Evolutionary conservation across 2,888 invertebrate genomes (phyloP).

Genomic region (Mythimna vitellina): DNA sequence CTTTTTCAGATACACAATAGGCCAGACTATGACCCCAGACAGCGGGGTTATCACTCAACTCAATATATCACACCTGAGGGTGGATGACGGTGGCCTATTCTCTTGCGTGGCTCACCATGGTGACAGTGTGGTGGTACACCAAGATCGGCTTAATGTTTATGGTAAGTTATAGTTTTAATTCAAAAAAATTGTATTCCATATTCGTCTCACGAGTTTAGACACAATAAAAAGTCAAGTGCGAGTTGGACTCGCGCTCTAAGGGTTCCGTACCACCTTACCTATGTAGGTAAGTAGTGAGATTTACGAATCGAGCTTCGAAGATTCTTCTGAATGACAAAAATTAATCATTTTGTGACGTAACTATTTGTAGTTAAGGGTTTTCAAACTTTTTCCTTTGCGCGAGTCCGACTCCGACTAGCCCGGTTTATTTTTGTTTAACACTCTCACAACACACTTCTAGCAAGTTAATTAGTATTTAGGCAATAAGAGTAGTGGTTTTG

Average conservation of each 20-base stretch:
- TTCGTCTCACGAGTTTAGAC: too few relatives aligned
- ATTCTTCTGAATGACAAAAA: too few relatives aligned
- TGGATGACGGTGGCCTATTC: slow-evolving; percentile 92
- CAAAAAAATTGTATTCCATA: too few relatives aligned
- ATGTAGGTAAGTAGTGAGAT: too few relatives aligned
- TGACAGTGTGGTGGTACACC: slow-evolving; percentile 76
- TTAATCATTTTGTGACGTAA: too few relatives aligned
- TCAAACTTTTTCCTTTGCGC: too few relatives aligned
- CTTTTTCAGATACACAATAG: slow-evolving; percentile 78
- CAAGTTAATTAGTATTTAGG: neutral
- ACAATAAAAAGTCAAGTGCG: too few relatives aligned
- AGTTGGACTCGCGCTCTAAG: too few relatives aligned
- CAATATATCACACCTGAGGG: slow-evolving; percentile 89
- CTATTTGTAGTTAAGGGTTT: too few relatives aligned
- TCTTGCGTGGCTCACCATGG: slow-evolving; percentile 89
- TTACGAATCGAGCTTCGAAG: too few relatives aligned
- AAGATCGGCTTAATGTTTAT: slow-evolving; percentile 89
- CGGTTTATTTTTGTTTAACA: neutral
- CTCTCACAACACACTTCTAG: too few relatives aligned
- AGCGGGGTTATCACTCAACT: slow-evolving; percentile 83
- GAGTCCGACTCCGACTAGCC: neutral
- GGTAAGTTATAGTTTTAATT: slow-evolving; percentile 76
- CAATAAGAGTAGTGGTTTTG: neutral
- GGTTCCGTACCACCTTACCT: too few relatives aligned
- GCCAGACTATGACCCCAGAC: slow-evolving; percentile 82